Evolutionary conservation across 2,888 invertebrate species (phyloP).

Genomic region (Isotomurus palustris): DNA sequence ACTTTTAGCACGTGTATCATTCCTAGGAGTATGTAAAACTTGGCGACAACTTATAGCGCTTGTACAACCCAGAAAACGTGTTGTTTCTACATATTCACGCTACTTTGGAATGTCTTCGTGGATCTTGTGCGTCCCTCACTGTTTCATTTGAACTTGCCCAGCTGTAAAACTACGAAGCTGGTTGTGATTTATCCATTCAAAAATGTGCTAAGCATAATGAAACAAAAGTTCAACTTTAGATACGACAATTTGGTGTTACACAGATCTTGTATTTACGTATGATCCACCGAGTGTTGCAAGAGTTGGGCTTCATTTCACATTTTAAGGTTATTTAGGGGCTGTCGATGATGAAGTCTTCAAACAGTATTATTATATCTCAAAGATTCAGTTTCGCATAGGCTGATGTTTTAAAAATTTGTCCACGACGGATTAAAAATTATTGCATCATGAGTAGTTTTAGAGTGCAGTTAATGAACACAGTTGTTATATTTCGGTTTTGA

Average conservation of each 20-base stretch:
- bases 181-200: slow-evolving; percentile 49
- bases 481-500: too few species aligned
- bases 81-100: slow-evolving; percentile 50
- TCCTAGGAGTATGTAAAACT: slow-evolving; percentile 49
- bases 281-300: too few species aligned
- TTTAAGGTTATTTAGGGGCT: too few species aligned
- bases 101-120: slow-evolving; percentile 49
- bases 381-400: too few species aligned
- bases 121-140: slow-evolving; percentile 48
- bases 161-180: slow-evolving; percentile 53
- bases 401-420: too few species aligned
- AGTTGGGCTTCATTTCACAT: too few species aligned
- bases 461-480: too few species aligned
- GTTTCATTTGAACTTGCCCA: slow-evolving; percentile 50
- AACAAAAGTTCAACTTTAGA: slow-evolving; percentile 47
- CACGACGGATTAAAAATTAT: too few species aligned
- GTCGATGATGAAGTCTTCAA: too few species aligned
- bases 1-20: slow-evolving; percentile 48
- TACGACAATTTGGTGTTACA: slow-evolving; percentile 49
- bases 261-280: too few species aligned
- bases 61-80: slow-evolving; percentile 49
- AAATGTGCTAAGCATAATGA: slow-evolving; percentile 48
- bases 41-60: slow-evolving; percentile 50
- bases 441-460: too few species aligned
- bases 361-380: too few species aligned